phyloP scores from a whole-genome alignment of 2,113 vertebrate genomes.

The Eolophus roseicapilla region DNA sequence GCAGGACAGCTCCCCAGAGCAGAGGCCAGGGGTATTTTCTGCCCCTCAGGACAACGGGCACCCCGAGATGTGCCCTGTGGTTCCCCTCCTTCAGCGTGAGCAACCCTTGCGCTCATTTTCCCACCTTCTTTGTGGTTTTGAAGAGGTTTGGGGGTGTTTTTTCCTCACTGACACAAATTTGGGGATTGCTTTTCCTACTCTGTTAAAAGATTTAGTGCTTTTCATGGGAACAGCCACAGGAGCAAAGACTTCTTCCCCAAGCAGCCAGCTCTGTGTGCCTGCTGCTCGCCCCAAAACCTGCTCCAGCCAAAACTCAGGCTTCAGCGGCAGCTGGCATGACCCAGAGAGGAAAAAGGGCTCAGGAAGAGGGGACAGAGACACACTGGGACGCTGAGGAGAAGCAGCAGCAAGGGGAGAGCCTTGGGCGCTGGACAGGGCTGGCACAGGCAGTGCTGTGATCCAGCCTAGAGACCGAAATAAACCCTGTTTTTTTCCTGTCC shows the following conservation, averaged over 20 bases:
- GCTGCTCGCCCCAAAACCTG: neutral
- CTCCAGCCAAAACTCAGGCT: neutral
- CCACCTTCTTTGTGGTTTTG: neutral
- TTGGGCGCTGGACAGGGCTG: neutral
- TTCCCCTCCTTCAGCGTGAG: neutral
- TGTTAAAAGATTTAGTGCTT: neutral
- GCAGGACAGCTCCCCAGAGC: neutral
- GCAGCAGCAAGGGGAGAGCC: neutral
- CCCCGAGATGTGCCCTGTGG: neutral
- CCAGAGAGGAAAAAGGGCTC: neutral
- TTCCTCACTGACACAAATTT: neutral
- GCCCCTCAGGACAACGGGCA: neutral
- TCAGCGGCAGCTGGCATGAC: neutral
- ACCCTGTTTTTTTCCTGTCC: neutral
- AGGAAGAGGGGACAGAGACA: neutral
- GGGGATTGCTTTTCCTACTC: neutral
- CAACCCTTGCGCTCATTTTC: neutral
- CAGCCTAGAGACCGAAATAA: neutral
- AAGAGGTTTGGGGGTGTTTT: neutral
- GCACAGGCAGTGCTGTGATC: neutral
- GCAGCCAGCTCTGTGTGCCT: fast-evolving
- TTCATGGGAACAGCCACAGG: neutral
- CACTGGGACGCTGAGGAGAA: neutral
- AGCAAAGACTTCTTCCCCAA: neutral
- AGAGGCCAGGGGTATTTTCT: neutral